A percentile compares a stretch with the other conserved stretches of the same genome.
These are phyloP conservation scores for Tretioscincus oriximinensis DNA, from an alignment of 2,113 vertebrate genomes.

Conservation along the genomic window DNA sequence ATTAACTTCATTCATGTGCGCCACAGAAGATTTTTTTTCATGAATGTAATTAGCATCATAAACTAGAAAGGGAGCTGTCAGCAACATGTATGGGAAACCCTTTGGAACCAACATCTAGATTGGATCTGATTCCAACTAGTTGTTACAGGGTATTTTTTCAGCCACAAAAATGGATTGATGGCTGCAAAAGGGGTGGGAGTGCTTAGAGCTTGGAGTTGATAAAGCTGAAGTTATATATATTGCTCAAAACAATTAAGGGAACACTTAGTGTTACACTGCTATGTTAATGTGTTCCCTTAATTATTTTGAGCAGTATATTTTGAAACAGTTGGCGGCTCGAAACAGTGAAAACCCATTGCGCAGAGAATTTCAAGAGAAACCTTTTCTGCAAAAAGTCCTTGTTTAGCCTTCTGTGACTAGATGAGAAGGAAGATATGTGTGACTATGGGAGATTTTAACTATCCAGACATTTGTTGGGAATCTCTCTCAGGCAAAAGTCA, in stretches of 20 bases:
- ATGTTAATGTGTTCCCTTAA: too few relatives aligned
- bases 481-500: too few relatives aligned
- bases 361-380: not conserved
- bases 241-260: too few relatives aligned
- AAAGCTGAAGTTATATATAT: not conserved
- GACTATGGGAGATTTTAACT: too few relatives aligned
- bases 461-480: too few relatives aligned
- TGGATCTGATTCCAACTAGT: not conserved
- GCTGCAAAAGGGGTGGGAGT: not conserved
- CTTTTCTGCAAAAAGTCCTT: too few relatives aligned
- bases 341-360: not conserved
- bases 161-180: not conserved
- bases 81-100: rapidly evolving
- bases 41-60: conserved; percentile 19
- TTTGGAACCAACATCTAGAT: not conserved
- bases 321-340: not conserved
- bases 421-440: too few relatives aligned
- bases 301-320: too few relatives aligned
- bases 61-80: not conserved
- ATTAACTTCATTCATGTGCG: not conserved
- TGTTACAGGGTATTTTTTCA: not conserved
- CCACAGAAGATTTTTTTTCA: not conserved
- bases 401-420: too few relatives aligned
- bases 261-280: too few relatives aligned
- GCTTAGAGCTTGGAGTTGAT: conserved; percentile 3